phyloP scores from a whole-genome alignment of 1,140 invertebrate species.

The Bombus polaris region DNA sequence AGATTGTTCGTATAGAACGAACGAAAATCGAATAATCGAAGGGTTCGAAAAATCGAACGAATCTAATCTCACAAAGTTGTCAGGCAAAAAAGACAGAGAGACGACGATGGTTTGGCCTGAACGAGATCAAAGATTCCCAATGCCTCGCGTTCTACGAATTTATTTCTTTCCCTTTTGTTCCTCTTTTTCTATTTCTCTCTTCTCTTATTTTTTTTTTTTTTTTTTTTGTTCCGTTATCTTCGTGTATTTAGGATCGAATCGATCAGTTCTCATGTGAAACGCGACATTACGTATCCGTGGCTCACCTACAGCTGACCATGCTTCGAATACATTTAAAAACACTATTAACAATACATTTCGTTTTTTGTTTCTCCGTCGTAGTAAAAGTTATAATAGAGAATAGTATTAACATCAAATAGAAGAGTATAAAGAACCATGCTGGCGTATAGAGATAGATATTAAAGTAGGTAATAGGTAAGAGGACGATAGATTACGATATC shows the following conservation, averaged over 20 bases:
- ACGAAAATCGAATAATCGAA: background rate
- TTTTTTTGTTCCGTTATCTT: background rate
- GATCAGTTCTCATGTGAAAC: conserved; percentile 48
- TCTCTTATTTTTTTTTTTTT: background rate
- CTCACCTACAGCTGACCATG: conserved; percentile 79
- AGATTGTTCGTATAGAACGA: background rate
- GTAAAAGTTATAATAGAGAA: conserved; percentile 80
- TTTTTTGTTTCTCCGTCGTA: conserved; percentile 63
- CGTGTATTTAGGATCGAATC: background rate
- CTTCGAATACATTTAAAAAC: conserved; percentile 72
- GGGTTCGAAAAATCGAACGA: background rate
- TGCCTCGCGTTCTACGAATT: background rate
- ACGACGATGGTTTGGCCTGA: background rate
- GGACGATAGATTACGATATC: conserved; percentile 81
- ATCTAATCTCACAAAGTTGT: background rate
- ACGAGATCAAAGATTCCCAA: conserved; percentile 24
- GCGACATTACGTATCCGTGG: conserved; percentile 60
- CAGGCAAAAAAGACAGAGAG: background rate
- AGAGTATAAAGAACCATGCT: conserved; percentile 81
- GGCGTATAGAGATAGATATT: conserved; percentile 81
- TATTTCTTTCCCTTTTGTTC: background rate
- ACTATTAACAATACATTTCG: conserved; percentile 73
- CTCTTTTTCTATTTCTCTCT: background rate
- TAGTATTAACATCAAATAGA: conserved; percentile 80
- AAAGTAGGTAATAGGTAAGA: conserved; percentile 80